Evolutionary conservation across 2,797 vertebrate genomes (phyloP).

Genomic region (Delichon dasypus): DNA sequence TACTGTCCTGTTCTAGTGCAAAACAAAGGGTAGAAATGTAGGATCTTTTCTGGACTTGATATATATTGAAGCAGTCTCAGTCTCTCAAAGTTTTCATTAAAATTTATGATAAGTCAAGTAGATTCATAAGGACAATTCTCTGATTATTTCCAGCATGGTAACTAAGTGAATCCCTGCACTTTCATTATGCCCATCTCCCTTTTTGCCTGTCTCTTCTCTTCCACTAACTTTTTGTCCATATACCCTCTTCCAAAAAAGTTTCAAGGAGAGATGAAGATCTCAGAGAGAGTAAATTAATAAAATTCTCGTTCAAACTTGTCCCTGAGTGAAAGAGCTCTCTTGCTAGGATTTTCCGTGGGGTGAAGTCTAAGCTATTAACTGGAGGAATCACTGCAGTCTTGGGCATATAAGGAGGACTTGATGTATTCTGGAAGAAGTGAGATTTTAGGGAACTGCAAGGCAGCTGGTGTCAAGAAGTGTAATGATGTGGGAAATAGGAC

Average conservation of each 20-base stretch:
- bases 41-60: neutral
- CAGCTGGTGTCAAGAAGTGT: neutral
- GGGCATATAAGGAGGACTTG: neutral
- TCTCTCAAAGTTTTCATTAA: neutral
- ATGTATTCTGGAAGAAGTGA: neutral
- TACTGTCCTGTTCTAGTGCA: neutral
- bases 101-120: neutral
- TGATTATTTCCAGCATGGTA: neutral
- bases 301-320: neutral
- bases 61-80: neutral
- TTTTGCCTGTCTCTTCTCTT: neutral
- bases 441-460: neutral
- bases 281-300: neutral
- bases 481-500: neutral
- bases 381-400: neutral
- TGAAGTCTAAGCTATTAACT: neutral
- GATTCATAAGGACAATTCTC: neutral
- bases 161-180: neutral
- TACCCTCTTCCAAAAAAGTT: neutral
- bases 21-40: neutral
- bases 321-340: neutral
- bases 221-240: neutral
- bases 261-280: neutral
- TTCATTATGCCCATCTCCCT: neutral
- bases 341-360: neutral